phyloP scores from a whole-genome alignment of 2,797 vertebrate genomes.

The Alcedo atthis region DNA sequence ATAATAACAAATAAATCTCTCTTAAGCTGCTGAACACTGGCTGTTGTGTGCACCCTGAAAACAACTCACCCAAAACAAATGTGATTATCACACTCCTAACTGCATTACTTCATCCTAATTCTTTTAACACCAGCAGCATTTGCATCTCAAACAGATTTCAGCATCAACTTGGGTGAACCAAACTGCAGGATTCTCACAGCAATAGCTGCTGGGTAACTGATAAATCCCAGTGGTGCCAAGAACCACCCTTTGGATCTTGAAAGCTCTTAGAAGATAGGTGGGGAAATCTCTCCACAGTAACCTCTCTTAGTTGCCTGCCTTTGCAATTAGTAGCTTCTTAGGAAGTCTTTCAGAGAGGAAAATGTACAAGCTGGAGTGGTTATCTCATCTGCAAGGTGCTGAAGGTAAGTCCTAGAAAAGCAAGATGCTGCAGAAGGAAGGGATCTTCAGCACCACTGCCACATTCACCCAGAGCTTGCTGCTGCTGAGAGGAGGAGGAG shows the following conservation, averaged over 20 bases:
- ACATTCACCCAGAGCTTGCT: neutral
- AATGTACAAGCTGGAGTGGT: neutral
- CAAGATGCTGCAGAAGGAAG: neutral
- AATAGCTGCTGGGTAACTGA: neutral
- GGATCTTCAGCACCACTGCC: neutral
- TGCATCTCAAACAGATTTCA: neutral
- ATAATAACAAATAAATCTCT: neutral
- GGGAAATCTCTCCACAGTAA: neutral
- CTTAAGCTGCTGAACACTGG: neutral
- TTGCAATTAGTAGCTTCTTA: neutral
- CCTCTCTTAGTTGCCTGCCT: neutral
- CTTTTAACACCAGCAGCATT: neutral
- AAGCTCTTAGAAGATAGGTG: neutral
- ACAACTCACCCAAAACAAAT: neutral
- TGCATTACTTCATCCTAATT: neutral
- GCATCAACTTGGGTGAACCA: neutral
- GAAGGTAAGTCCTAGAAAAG: neutral
- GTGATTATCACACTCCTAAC: neutral
- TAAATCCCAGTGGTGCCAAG: neutral
- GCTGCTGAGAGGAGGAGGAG: neutral
- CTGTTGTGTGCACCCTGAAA: neutral
- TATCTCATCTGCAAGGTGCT: neutral
- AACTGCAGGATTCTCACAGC: neutral
- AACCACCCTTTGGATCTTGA: neutral
- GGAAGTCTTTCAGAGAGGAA: neutral